phyloP scores from a whole-genome alignment of 2,797 vertebrate genomes.

The Micrastur ruficollis region DNA sequence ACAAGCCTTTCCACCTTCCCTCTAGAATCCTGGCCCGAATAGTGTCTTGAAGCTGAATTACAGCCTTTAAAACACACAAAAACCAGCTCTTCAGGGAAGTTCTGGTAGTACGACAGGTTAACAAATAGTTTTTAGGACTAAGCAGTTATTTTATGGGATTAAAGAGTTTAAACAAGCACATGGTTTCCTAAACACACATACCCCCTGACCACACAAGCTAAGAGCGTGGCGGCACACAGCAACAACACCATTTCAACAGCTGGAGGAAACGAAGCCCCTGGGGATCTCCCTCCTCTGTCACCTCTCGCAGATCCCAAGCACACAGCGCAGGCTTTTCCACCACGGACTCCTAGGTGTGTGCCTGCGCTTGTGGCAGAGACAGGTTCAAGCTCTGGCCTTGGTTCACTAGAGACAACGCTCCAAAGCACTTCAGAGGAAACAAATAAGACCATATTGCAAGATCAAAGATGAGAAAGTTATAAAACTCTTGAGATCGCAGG shows the following conservation, averaged over 20 bases:
- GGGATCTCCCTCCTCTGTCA: neutral
- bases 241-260: neutral
- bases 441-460: neutral
- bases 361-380: neutral
- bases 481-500: neutral
- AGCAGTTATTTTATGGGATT: neutral
- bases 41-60: neutral
- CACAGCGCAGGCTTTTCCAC: neutral
- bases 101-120: neutral
- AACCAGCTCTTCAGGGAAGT: neutral
- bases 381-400: neutral
- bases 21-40: neutral
- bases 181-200: neutral
- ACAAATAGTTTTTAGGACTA: neutral
- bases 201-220: neutral
- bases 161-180: neutral
- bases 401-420: neutral
- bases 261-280: neutral
- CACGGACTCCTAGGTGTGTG: neutral
- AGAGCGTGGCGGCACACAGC: accelerated
- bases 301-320: accelerated
- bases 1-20: neutral
- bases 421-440: neutral
- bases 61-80: neutral
- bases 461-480: neutral